These are phyloP conservation scores for Brachymystax lenok DNA, from an alignment of 2,797 vertebrate species.

Conservation along the genomic window DNA sequence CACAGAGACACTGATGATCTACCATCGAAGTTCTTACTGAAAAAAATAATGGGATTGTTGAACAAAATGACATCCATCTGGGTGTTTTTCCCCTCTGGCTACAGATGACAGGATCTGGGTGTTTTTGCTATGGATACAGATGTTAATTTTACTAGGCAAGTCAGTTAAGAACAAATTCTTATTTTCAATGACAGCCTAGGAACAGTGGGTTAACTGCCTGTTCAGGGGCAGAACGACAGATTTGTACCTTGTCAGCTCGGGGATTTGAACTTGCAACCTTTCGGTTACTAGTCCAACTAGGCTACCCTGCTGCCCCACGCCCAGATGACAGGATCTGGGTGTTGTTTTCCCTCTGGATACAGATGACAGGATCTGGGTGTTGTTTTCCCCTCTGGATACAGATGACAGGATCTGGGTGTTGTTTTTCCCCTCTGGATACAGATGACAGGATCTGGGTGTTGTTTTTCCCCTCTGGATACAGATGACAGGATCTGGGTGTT, in stretches of 20 bases:
- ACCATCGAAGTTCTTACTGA: constrained; percentile 54
- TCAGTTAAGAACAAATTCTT: no score
- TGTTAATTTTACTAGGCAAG: constrained; percentile 16
- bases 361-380: constrained; percentile 75
- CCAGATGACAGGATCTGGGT: no score
- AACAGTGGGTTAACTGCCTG: no score
- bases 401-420: constrained; percentile 41
- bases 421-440: constrained; percentile 52
- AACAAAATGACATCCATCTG: constrained; percentile 55
- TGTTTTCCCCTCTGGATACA: constrained; percentile 79
- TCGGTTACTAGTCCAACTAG: no score
- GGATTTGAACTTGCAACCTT: no score
- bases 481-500: constrained; percentile 75
- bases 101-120: constrained; percentile 57
- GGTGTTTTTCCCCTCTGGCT: constrained; percentile 60
- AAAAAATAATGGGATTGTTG: constrained; percentile 38
- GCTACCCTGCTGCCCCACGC: no score
- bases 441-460: constrained; percentile 69
- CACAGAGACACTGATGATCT: constrained; percentile 77
- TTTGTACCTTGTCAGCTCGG: no score
- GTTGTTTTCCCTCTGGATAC: no score
- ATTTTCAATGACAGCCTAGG: no score
- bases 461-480: no score
- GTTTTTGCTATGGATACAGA: constrained; percentile 67
- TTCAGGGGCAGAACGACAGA: no score